Conservation (phyloP, 2,888 invertebrate genomes). For the Netelia fuscicornis region DNA sequence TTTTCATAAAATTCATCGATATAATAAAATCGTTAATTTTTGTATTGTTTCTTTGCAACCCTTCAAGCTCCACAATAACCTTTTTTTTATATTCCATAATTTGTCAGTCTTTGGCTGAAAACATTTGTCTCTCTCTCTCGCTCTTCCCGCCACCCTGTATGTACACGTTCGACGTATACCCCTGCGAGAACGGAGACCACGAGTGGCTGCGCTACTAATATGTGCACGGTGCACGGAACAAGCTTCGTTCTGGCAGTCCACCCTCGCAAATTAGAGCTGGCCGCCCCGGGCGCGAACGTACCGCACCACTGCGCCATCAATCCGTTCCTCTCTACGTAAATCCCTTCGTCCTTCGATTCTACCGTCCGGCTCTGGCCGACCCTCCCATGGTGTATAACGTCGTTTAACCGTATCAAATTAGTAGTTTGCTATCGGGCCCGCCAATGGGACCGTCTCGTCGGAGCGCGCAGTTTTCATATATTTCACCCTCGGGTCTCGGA, state of each 20-base stretch:
- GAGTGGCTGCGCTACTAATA: neutral
- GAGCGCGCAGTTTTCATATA: constrained; percentile 41
- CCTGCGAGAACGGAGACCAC: neutral
- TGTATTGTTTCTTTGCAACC: too few species aligned
- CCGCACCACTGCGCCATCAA: constrained; percentile 26
- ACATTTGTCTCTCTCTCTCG: too few species aligned
- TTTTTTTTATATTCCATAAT: too few species aligned
- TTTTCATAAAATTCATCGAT: too few species aligned
- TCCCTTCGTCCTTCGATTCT: neutral
- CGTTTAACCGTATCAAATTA: constrained; percentile 57
- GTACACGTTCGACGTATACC: neutral
- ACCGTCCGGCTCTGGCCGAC: neutral
- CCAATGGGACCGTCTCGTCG: neutral
- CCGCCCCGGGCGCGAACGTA: constrained; percentile 31
- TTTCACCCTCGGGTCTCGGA: constrained; percentile 12
- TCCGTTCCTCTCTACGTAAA: neutral
- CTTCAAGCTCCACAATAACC: too few species aligned
- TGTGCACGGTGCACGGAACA: constrained; percentile 19
- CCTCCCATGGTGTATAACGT: constrained; percentile 21
- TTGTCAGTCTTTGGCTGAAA: too few species aligned
- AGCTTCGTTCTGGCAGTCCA: constrained; percentile 36
- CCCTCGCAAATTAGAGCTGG: constrained; percentile 47
- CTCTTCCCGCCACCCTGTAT: neutral
- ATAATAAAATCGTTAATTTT: too few species aligned
- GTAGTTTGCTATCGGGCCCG: constrained; percentile 33